Evolutionary conservation across 2,797 vertebrate species (phyloP), one percentile per base, ranked within the genome.

Genomic region (Girardinus metallicus): DNA sequence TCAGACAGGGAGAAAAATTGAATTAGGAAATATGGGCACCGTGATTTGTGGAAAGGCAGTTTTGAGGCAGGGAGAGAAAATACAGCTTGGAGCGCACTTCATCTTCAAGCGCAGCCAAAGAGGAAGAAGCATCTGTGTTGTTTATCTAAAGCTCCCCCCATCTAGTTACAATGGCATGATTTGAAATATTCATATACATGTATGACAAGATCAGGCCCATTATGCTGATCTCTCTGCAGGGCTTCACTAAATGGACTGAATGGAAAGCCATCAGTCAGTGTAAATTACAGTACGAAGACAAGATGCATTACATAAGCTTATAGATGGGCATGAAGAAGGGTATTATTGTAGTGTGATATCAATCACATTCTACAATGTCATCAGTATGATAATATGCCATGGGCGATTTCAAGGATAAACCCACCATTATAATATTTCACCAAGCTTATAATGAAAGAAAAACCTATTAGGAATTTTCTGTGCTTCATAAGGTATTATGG

Each of bases 101-200:
- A 91, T 94, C 91, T 94, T 89, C 73, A 16, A 78, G 86, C 36
- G 31, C 49, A 81, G 89, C 87, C 89, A 74, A 91, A 91, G 80
- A 88, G 84, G 80, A 89, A 93, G 92, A 93, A 90, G 90, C 93
- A 89, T 93, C 88, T 90, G 87, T 88, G 87, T 89, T 93, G 92
- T 94, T 93, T 94, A 91, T 94, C 88, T 90, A 92, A 91, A 85
- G 80, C 86, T 34, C 74, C 70, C 82, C 91, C 90, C 88, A 81
- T 93, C 89, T 81, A 91, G 90, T 88, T 88, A 91, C 91, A 92
- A 91, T 92, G 89, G 84, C 91, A 89, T 90, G 89, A 92, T 91
- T 89, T 94, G 91, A 94, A 94, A 93, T 94, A 94, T 95, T 93
- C 93, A 94, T 93, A 94, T 90, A 93, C 89, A 93, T 92, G 92